These are phyloP conservation scores for Emydoidea blandingii DNA, from an alignment of 2,797 vertebrate genomes.

Conservation along the genomic window DNA sequence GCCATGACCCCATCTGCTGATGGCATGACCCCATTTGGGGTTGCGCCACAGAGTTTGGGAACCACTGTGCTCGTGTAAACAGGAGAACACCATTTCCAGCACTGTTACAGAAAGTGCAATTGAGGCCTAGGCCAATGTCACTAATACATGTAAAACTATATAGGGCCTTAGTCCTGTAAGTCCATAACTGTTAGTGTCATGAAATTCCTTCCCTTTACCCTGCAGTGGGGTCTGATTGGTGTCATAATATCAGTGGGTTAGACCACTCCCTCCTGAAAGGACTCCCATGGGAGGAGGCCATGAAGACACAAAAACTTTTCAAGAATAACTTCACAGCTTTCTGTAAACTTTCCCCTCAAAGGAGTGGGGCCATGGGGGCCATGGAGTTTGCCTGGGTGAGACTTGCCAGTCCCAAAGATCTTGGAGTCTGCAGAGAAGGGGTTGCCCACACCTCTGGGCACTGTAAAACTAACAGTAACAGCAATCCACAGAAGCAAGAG, in stretches of 20 bases:
- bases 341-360: not conserved
- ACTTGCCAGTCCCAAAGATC: fast-evolving
- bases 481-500: not conserved
- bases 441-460: fast-evolving
- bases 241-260: not conserved
- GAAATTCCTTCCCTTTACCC: not conserved
- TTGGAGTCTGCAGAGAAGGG: not conserved
- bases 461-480: not conserved
- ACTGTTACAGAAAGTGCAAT: not conserved
- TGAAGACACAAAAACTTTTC: not conserved
- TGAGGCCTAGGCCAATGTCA: not conserved
- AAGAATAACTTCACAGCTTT: not conserved
- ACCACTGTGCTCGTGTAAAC: fast-evolving
- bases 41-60: not conserved
- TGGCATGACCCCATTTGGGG: not conserved
- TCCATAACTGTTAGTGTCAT: not conserved
- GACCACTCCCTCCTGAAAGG: not conserved
- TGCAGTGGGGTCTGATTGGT: not conserved
- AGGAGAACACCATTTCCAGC: not conserved
- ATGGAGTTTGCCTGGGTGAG: not conserved
- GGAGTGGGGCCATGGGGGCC: not conserved
- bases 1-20: not conserved
- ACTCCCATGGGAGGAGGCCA: not conserved
- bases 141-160: not conserved
- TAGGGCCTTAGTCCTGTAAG: not conserved